These are phyloP conservation scores for Yponomeuta plumbellus DNA, from an alignment of 2,888 invertebrate genomes.

Conservation along the genomic window DNA sequence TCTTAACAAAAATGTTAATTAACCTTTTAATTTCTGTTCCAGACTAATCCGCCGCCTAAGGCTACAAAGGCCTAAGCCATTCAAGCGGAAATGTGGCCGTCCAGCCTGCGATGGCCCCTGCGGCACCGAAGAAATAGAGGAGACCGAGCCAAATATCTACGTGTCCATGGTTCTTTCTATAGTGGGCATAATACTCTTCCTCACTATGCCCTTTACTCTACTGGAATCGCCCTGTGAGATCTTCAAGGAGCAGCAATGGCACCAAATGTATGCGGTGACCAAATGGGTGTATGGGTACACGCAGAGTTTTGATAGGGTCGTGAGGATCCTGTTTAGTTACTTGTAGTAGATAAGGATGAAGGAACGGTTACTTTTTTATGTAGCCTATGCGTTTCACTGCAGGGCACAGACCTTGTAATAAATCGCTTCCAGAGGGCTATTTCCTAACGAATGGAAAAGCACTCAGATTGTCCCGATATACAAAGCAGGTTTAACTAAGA, in stretches of 20 bases:
- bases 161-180: conserved; percentile 41
- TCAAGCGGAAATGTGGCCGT: not conserved
- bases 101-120: conserved; percentile 12
- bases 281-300: conserved; percentile 31
- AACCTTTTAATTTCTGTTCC: not conserved
- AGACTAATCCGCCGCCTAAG: conserved; percentile 12
- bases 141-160: conserved; percentile 28
- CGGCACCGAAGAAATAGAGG: not conserved
- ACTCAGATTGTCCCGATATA: too few relatives aligned
- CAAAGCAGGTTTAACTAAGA: too few relatives aligned
- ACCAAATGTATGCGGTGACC: conserved; percentile 27
- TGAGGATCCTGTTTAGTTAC: not conserved
- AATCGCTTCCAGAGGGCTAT: too few relatives aligned
- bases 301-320: conserved; percentile 32
- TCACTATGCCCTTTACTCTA: conserved; percentile 40
- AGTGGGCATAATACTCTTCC: conserved; percentile 34
- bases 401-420: too few relatives aligned
- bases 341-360: not conserved
- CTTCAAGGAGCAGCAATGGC: conserved; percentile 28
- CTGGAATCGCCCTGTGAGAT: conserved; percentile 39
- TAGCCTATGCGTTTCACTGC: too few relatives aligned
- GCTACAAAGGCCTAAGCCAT: conserved; percentile 2
- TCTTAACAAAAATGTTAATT: too few relatives aligned
- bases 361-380: too few relatives aligned
- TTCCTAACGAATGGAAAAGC: too few relatives aligned